phyloP scores from a whole-genome alignment of 2,888 invertebrate genomes.

The Heteromurus nitidus region DNA sequence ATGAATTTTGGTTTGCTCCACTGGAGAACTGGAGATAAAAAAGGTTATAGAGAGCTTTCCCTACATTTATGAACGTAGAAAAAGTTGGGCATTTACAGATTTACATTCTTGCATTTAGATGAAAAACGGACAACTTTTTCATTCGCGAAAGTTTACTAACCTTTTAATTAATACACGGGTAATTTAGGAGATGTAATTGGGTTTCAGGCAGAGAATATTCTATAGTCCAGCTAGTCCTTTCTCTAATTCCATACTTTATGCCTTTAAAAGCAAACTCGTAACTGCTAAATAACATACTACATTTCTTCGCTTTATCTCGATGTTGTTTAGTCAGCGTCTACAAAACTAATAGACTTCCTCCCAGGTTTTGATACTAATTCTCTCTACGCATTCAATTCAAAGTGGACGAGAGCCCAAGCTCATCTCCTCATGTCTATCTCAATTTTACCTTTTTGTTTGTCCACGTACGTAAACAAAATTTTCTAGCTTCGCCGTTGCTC shows the following conservation, averaged over 20 bases:
- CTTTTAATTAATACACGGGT: constrained; percentile 39
- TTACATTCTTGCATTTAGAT: neutral
- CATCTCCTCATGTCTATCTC: constrained; percentile 7
- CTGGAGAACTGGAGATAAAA: neutral
- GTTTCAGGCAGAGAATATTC: neutral
- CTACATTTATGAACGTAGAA: neutral
- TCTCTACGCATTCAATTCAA: too few species aligned
- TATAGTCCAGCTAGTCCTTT: neutral
- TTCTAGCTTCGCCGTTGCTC: too few species aligned
- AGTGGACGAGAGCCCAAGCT: too few species aligned
- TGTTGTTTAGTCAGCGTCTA: neutral
- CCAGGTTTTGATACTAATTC: neutral
- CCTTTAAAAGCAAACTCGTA: too few species aligned
- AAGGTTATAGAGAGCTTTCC: neutral
- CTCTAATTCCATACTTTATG: neutral
- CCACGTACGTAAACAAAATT: neutral
- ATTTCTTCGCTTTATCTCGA: too few species aligned
- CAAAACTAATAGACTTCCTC: neutral
- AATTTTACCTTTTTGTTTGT: constrained; percentile 4
- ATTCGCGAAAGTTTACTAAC: constrained; percentile 38
- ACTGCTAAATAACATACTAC: too few species aligned
- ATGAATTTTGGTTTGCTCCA: too few species aligned
- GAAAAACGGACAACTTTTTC: constrained; percentile 4
- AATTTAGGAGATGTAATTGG: constrained; percentile 34
- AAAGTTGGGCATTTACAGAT: neutral